Evolutionary conservation across 2,888 invertebrate species (phyloP).

Genomic region (Taenaris catops): DNA sequence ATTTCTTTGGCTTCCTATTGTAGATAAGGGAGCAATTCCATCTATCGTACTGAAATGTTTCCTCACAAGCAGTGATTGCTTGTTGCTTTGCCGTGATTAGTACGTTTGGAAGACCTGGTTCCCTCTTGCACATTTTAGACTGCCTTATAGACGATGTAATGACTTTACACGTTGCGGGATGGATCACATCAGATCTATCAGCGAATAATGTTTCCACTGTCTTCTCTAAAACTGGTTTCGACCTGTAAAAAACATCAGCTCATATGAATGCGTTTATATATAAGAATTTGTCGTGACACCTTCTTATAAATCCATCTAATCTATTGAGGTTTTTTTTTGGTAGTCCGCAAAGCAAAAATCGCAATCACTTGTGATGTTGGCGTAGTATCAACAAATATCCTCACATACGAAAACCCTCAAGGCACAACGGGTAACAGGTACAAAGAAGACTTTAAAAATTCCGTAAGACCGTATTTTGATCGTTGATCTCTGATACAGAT

Average conservation of each 20-base stretch:
- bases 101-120: constrained; percentile 73
- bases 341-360: no score
- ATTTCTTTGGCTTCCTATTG: constrained; percentile 68
- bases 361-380: no score
- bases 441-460: no score
- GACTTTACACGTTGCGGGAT: constrained; percentile 78
- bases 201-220: constrained; percentile 58
- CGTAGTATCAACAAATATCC: no score
- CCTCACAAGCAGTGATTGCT: constrained; percentile 81
- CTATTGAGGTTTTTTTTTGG: no score
- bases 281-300: no score
- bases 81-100: constrained; percentile 79
- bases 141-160: constrained; percentile 80
- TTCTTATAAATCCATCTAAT: no score
- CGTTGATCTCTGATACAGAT: no score
- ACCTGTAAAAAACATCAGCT: constrained; percentile 39
- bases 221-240: constrained; percentile 58
- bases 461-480: no score
- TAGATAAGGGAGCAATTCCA: constrained; percentile 85
- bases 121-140: constrained; percentile 81
- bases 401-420: no score
- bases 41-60: constrained; percentile 83
- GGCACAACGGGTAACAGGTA: no score
- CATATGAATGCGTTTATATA: neutral
- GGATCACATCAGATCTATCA: constrained; percentile 45